Base-by-base conservation (phyloP, 2,888 invertebrate genomes). In the Brenthis hecate region DNA sequence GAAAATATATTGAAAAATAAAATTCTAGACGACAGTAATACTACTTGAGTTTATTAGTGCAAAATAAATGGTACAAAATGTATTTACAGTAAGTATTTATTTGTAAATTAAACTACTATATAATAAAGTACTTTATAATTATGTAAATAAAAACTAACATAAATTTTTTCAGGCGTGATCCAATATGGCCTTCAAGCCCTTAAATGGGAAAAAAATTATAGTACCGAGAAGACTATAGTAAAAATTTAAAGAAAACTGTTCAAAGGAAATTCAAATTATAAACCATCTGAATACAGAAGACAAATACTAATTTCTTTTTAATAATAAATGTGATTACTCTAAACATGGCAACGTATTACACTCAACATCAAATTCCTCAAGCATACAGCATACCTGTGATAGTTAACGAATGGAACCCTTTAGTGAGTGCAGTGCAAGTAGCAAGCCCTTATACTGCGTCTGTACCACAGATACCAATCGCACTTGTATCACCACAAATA, bases 381-480 rank as follows among this genome's bases (percentile, higher is more conserved):
- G 63, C 69, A 4, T 74, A 70, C 54, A 67, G 62, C 60, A 72
- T 69, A 53, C 77, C 79, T 50, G 61, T 75, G 6, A 50, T 73
- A 32, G 36, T 72, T 6, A 74, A 75, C 5, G 78, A 81, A 55
- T 80, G 80, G 80, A 76, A 50, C 62, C 71, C 80, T 14, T 48
- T 75, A 71, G 61, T 72, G 11, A 67, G 47, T 48, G 66, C 76
- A 23, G 43, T 75, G 54, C 78, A 74, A 48, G 68, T 71, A 64
- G 71, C 47, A 32, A 69, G 51, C 62, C 6, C 76, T 48, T 78
- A 77, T 51, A 66, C 73, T 43, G 2, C 67, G 3, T 50, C 73
- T 43, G 19, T 78, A 53, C 73, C 66, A 19, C 71, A 74, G 55
- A 62, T 78, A 56, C 78, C 81, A 58, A 63, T 78, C 5, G 23